These are phyloP conservation scores for Diplodus puntazzo DNA, from an alignment of 2,797 vertebrate genomes.

Conservation along the genomic window DNA sequence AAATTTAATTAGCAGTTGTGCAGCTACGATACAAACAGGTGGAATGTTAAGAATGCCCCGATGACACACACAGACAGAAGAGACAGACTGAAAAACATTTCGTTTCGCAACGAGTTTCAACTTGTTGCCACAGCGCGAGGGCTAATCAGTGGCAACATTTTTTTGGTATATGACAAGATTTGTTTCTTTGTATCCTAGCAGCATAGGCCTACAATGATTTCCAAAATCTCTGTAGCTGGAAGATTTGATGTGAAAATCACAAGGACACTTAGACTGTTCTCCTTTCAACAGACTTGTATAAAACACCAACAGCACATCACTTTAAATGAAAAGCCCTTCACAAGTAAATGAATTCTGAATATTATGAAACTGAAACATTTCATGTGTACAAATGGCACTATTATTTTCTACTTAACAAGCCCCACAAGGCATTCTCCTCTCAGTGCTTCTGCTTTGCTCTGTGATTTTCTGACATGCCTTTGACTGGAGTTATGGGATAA, in stretches of 20 bases:
- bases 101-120: constrained; percentile 81
- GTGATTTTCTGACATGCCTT: constrained; percentile 71
- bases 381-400: constrained; percentile 62
- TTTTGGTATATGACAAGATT: constrained; percentile 61
- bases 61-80: constrained; percentile 65
- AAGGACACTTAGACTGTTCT: constrained; percentile 53
- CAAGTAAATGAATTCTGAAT: constrained; percentile 57
- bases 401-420: constrained; percentile 79
- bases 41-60: constrained; percentile 89
- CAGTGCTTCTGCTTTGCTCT: constrained; percentile 61
- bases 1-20: constrained; percentile 90
- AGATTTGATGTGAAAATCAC: constrained; percentile 45
- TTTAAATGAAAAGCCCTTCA: constrained; percentile 41
- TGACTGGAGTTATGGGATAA: constrained; percentile 69
- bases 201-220: constrained; percentile 58
- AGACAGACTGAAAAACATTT: constrained; percentile 80
- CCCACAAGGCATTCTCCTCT: constrained; percentile 69
- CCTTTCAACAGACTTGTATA: constrained; percentile 45
- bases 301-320: constrained; percentile 34
- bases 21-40: constrained; percentile 87
- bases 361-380: constrained; percentile 62
- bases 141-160: constrained; percentile 66
- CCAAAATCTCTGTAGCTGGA: constrained; percentile 61
- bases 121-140: constrained; percentile 75
- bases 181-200: constrained; percentile 77